Evolutionary conservation across 2,888 invertebrate genomes (phyloP).

Genomic region (Portevinia maculata): DNA sequence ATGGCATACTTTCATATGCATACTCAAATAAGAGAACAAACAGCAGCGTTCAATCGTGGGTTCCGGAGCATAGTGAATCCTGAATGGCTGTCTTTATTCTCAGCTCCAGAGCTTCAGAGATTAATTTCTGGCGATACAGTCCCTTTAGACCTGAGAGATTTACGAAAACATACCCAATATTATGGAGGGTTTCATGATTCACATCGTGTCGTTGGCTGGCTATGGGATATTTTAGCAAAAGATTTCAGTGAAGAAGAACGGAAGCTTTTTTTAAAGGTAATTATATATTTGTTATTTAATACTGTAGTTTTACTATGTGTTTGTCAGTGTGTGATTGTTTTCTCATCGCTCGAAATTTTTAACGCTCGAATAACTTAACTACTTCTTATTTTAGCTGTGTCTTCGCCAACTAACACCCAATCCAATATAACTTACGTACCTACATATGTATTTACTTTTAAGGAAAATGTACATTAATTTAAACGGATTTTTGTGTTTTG

Average conservation of each 20-base stretch:
- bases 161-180: conserved; percentile 97
- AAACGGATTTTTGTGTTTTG: too few relatives aligned
- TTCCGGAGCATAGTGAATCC: conserved; percentile 97
- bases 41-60: conserved; percentile 97
- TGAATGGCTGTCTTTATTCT: conserved; percentile 97
- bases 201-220: conserved; percentile 98
- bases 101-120: conserved; percentile 97
- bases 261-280: conserved; percentile 95
- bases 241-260: conserved; percentile 97
- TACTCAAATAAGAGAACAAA: conserved; percentile 98
- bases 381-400: too few relatives aligned
- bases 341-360: too few relatives aligned
- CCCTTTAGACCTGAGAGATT: conserved; percentile 93
- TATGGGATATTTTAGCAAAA: conserved; percentile 98
- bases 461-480: too few relatives aligned
- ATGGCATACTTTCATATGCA: conserved; percentile 99
- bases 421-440: too few relatives aligned
- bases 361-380: too few relatives aligned
- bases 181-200: conserved; percentile 99
- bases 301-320: neutral
- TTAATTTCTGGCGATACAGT: conserved; percentile 98
- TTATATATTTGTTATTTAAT: neutral
- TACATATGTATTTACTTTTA: too few relatives aligned
- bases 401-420: too few relatives aligned
- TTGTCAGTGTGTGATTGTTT: too few relatives aligned